Base-by-base conservation (phyloP, 2,113 vertebrate species). In the Theropithecus gelada region DNA sequence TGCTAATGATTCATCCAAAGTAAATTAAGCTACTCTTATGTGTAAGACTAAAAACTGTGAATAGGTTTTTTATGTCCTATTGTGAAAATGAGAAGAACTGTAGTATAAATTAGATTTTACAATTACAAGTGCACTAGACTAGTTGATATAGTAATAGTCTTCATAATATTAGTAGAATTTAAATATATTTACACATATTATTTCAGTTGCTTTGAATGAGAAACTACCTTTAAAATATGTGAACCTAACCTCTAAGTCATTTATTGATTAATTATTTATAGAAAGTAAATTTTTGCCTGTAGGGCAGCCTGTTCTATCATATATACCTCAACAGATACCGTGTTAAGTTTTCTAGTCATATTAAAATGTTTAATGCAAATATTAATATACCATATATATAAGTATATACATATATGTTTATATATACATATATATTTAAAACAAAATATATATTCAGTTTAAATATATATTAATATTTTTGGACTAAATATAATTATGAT, bases 201-300 rank as follows among this genome's bases (percentile, higher is more conserved):
- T 98, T 99, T 98, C 97, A 98, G 43, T 95, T 78, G 94, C 52
- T 88, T 93, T 97, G 98, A 99, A 98, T 98, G 93, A 97, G 90
- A 98, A 98, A 72, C 82, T 98, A 82, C 95, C 97, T 99, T 99
- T 99, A 94, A 99, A 99, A 98, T 98, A 98, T 98, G 85, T 91
- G 97, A 93, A 98, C 98, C 98, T 97, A 95, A 94, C 11, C 80
- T 79, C 2, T 88, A 45, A 95, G 93, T 98, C 98, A 89, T 97
- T 90, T 99, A 98, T 98, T 99, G 98, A 98, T 98, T 98, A 45
- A 89, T 97, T 59, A 98, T 98, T 99, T 98, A 97, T 98, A 98
- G 27, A 97, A 98, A 96, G 50, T 97, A 97, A 32, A n/a, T 25
- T 94, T 97, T 98, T 57, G 11, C 98, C 91, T 98, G 43, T 89